A percentile compares a stretch with the other conserved stretches of the same genome.
Conservation (phyloP, 2,888 invertebrate species). For the Lepeophtheirus nordmannii region DNA sequence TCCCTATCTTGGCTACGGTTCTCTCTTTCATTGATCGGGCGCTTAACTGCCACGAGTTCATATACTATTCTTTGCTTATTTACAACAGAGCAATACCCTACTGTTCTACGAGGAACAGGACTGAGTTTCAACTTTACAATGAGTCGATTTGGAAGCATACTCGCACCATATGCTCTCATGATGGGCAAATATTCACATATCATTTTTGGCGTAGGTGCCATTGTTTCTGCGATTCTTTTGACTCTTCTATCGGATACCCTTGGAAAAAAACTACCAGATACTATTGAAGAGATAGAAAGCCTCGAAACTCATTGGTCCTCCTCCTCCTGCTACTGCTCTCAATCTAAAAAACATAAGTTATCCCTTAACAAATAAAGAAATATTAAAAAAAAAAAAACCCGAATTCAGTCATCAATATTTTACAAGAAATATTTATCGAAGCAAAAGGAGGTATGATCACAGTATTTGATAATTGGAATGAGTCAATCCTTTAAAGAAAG, state of each 20-base stretch:
- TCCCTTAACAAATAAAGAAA: no score
- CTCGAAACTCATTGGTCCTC: no score
- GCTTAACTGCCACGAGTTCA: slow-evolving; percentile 17
- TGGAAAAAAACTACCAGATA: slow-evolving; percentile 14
- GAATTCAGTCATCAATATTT: no score
- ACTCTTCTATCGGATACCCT: slow-evolving; percentile 19
- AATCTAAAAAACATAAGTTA: no score
- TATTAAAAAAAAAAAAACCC: no score
- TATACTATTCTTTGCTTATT: slow-evolving; percentile 17
- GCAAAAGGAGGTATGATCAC: no score
- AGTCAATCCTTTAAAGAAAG: no score
- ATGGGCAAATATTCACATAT: slow-evolving; percentile 15
- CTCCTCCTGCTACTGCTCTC: no score
- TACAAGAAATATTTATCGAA: no score
- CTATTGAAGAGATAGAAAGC: slow-evolving; percentile 12
- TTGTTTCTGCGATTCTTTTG: slow-evolving; percentile 4
- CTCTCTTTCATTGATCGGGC: neutral
- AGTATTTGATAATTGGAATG: no score
- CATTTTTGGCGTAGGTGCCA: slow-evolving; percentile 13
- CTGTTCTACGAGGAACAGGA: slow-evolving; percentile 14
- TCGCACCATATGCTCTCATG: slow-evolving; percentile 14
- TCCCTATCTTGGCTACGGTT: neutral
- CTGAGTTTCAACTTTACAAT: neutral
- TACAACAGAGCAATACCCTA: slow-evolving; percentile 18
- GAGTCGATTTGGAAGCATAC: slow-evolving; percentile 15